A percentile compares a stretch with the other conserved stretches of the same genome.
Conservation (phyloP, 2,113 vertebrate species). For the Theristicus caerulescens region DNA sequence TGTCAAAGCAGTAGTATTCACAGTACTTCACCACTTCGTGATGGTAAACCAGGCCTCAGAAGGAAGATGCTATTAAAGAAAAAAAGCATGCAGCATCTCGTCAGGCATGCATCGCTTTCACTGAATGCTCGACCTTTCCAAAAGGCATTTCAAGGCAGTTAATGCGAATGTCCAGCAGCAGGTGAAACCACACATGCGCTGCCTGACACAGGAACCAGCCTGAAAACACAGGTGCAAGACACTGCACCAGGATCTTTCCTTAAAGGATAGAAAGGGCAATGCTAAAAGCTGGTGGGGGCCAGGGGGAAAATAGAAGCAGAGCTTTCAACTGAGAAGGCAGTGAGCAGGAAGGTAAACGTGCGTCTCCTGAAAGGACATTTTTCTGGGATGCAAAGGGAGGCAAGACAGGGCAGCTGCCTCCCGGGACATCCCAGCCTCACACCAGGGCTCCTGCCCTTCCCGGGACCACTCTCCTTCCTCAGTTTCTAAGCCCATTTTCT, state of each 20-base stretch:
- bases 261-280: neutral
- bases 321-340: neutral
- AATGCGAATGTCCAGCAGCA: neutral
- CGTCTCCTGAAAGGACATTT: neutral
- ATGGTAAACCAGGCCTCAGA: neutral
- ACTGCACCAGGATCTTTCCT: too few species aligned
- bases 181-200: fast-evolving
- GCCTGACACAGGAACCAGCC: neutral
- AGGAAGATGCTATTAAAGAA: neutral
- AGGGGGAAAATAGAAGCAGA: neutral
- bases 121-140: neutral
- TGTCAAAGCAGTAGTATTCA: neutral
- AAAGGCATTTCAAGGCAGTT: neutral
- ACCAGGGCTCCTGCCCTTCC: fast-evolving
- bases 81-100: neutral
- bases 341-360: neutral
- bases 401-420: neutral
- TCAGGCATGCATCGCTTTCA: neutral
- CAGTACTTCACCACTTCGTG: neutral
- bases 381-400: neutral
- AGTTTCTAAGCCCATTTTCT: neutral
- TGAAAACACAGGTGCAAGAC: neutral
- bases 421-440: neutral
- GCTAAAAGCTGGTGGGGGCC: neutral
- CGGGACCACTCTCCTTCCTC: neutral